These are phyloP conservation scores for Colletes latitarsis DNA, from an alignment of 1,140 invertebrate species.

Conservation along the genomic window DNA sequence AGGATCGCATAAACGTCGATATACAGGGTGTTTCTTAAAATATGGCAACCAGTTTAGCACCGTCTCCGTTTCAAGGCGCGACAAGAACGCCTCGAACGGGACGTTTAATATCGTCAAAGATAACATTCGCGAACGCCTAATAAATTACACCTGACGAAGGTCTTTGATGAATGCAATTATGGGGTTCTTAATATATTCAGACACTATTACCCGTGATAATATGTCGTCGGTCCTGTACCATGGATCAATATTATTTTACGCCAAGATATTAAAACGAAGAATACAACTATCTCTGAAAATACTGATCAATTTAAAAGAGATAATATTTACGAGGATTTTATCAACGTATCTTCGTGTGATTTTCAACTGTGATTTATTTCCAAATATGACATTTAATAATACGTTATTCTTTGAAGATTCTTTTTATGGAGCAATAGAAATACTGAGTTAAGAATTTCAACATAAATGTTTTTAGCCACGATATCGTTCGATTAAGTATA, in stretches of 20 bases:
- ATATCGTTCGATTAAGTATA: not conserved
- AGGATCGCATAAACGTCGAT: slow-evolving; percentile 1
- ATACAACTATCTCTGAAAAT: not conserved
- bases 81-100: not conserved
- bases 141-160: not conserved
- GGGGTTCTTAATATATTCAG: not conserved
- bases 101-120: not conserved
- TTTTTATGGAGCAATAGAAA: too few species aligned
- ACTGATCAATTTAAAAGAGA: too few species aligned
- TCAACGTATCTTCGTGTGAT: too few species aligned
- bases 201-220: too few species aligned
- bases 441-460: too few species aligned
- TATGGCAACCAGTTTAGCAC: not conserved
- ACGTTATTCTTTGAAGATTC: too few species aligned
- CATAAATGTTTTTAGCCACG: not conserved
- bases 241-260: not conserved
- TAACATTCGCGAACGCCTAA: too few species aligned
- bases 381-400: too few species aligned
- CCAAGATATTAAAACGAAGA: not conserved
- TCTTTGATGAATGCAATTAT: too few species aligned
- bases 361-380: too few species aligned
- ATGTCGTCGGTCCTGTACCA: not conserved
- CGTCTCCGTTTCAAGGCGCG: not conserved
- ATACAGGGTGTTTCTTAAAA: slow-evolving; percentile 11
- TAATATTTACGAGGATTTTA: too few species aligned